Conservation (phyloP, 2,888 invertebrate species). For the Clanis bilineata region DNA sequence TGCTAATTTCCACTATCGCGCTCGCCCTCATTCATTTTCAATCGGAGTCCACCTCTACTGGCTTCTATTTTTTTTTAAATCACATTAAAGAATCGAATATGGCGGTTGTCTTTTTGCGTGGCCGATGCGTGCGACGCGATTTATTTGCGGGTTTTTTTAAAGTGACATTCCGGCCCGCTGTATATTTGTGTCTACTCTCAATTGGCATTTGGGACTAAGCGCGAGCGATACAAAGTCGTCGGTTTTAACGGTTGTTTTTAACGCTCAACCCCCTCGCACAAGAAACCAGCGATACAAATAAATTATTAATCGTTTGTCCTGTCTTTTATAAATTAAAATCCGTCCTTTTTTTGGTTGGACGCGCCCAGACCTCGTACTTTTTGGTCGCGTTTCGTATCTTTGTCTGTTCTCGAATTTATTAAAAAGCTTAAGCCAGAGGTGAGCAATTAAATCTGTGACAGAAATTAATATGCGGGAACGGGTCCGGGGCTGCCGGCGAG, state of each 20-base stretch:
- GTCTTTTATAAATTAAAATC: constrained; percentile 83
- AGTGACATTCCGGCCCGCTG: constrained; percentile 80
- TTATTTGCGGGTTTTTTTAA: constrained; percentile 81
- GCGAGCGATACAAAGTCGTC: constrained; percentile 79
- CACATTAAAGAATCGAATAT: constrained; percentile 83
- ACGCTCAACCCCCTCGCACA: constrained; percentile 76
- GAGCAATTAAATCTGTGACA: constrained; percentile 79
- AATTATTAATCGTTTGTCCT: constrained; percentile 83
- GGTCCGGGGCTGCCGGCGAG: constrained; percentile 49
- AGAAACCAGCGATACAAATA: constrained; percentile 80
- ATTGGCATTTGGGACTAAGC: constrained; percentile 81
- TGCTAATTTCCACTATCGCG: constrained; percentile 83
- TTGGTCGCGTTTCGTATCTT: constrained; percentile 71
- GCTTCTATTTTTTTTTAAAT: constrained; percentile 78
- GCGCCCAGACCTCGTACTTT: constrained; percentile 63
- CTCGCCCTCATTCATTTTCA: constrained; percentile 82
- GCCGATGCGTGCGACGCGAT: constrained; percentile 79
- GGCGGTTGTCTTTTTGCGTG: constrained; percentile 73
- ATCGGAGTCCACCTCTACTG: constrained; percentile 76
- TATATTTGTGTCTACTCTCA: constrained; percentile 82
- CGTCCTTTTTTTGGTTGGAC: constrained; percentile 71
- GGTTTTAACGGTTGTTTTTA: constrained; percentile 82
- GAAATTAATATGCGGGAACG: constrained; percentile 76
- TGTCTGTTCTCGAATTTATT: constrained; percentile 79
- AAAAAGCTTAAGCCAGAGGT: constrained; percentile 77